Evolutionary conservation across 2,888 invertebrate species (phyloP), one percentile per base, ranked within the genome.

Genomic region (Tetramorium bicarinatum): DNA sequence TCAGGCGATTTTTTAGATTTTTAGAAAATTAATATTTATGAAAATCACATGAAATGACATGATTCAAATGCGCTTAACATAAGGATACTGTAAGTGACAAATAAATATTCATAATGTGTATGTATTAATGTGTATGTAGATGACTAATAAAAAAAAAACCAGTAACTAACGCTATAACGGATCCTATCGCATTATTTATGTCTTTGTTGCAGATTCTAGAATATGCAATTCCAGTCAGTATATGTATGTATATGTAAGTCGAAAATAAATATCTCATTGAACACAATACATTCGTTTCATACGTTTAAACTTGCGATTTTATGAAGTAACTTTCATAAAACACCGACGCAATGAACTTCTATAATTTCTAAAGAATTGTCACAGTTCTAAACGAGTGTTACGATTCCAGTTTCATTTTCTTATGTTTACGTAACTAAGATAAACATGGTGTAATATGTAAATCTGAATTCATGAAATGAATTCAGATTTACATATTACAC

Each of bases 41-140:
- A 81, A 56, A 82, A 82, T 90, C 29, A 2, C 9, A 41, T 41
- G 41, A 9, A 9, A 41, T 41, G 79, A 88, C 54, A 84, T 69
- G 79, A 88, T 85, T 82, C 80, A 88, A 87, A 90, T 87, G 88
- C 83, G 82, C 77, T 85, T 87, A 84, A 87, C 76, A 85, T 76
- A 79, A 89, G 81, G 88, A 82, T 89, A 89, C 85, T 88, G 83
- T 83, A 76, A 83, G 67, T 88, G 87, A 89, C 80, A 90, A 89
- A 89, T 89, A 89, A 89, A 89, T 88, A 88, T 56, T 77, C 72
- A 18, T 72, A n/a, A 85, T 62, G 66, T 66, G 41, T 64, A 41
- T 64, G 64, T 64, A 64, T 88, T 84, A 88, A 75, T 81, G 21
- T 21, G 59, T 67, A 80, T 67, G 47, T 87, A 56, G 64, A 47